These are phyloP conservation scores for Euproctis similis DNA, from an alignment of 2,888 invertebrate genomes.

Conservation along the genomic window DNA sequence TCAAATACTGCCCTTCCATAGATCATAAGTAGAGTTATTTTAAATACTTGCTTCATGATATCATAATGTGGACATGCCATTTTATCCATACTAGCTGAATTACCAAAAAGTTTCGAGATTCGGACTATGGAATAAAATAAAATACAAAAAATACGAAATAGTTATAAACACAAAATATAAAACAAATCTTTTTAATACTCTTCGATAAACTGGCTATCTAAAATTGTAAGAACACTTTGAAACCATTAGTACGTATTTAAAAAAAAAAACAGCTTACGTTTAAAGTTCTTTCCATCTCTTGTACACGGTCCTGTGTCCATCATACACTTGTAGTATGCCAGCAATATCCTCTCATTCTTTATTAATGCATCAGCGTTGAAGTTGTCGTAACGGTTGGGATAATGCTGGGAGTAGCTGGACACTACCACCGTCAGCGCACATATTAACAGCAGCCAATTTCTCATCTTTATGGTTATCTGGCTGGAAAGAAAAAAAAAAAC, in stretches of 20 bases:
- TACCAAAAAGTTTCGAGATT: too few species aligned
- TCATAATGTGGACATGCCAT: too few species aligned
- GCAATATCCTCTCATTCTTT: slow-evolving; percentile 61
- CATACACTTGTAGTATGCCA: slow-evolving; percentile 67
- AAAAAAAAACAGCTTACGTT: slow-evolving; percentile 53
- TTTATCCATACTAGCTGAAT: too few species aligned
- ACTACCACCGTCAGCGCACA: slow-evolving; percentile 55
- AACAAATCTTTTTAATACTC: background rate
- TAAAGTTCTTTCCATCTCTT: slow-evolving; percentile 65
- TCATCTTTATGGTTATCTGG: slow-evolving; percentile 38
- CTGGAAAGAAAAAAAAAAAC: too few species aligned
- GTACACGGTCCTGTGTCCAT: slow-evolving; percentile 71
- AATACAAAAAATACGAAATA: too few species aligned
- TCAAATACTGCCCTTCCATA: too few species aligned
- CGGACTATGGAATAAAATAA: too few species aligned
- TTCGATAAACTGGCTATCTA: background rate
- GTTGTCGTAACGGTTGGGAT: slow-evolving; percentile 59
- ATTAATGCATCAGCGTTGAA: slow-evolving; percentile 64
- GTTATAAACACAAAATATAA: too few species aligned
- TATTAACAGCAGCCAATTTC: slow-evolving; percentile 36
- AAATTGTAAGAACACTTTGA: background rate
- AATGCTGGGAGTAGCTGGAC: slow-evolving; percentile 44
- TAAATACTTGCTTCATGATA: too few species aligned
- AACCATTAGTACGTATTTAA: background rate
- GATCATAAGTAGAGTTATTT: too few species aligned